Conservation (phyloP, 1,140 invertebrate species). For the Odontomachus brunneus region DNA sequence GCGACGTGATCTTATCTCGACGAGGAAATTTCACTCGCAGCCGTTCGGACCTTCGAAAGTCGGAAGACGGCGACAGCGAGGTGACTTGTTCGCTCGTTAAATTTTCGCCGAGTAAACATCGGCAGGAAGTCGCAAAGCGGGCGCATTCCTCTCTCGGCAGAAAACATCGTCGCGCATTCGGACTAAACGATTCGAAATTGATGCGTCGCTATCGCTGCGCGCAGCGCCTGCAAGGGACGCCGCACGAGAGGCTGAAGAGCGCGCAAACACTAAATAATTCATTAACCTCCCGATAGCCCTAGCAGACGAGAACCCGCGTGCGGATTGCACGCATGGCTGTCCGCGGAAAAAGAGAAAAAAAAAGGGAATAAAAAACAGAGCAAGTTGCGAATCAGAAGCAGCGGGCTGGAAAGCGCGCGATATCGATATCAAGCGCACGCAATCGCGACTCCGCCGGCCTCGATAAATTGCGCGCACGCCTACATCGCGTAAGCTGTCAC, state of each 20-base stretch:
- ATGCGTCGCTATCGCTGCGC: constrained; percentile 25
- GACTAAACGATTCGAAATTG: constrained; percentile 24
- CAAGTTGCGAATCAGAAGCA: constrained; percentile 34
- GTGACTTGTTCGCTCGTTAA: neutral
- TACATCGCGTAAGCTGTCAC: constrained; percentile 28
- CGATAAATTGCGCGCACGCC: constrained; percentile 26
- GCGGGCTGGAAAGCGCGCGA: constrained; percentile 37
- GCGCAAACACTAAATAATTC: constrained; percentile 55
- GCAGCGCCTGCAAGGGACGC: constrained; percentile 28
- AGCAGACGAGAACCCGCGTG: constrained; percentile 6
- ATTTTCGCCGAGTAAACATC: constrained; percentile 9
- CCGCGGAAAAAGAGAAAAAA: constrained; percentile 17
- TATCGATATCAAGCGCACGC: constrained; percentile 50
- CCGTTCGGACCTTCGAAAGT: neutral
- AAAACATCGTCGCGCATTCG: neutral
- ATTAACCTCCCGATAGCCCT: constrained; percentile 46
- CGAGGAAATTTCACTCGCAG: too few species aligned
- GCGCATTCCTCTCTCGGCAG: neutral
- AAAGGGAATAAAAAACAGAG: too few species aligned
- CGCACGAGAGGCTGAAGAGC: constrained; percentile 35
- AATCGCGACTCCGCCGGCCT: constrained; percentile 35
- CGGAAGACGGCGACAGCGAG: neutral
- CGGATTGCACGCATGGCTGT: constrained; percentile 49
- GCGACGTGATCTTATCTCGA: too few species aligned
- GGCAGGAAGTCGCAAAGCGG: neutral